Base-by-base conservation (phyloP, 2,113 vertebrate genomes). In the Colinus virginianus region DNA sequence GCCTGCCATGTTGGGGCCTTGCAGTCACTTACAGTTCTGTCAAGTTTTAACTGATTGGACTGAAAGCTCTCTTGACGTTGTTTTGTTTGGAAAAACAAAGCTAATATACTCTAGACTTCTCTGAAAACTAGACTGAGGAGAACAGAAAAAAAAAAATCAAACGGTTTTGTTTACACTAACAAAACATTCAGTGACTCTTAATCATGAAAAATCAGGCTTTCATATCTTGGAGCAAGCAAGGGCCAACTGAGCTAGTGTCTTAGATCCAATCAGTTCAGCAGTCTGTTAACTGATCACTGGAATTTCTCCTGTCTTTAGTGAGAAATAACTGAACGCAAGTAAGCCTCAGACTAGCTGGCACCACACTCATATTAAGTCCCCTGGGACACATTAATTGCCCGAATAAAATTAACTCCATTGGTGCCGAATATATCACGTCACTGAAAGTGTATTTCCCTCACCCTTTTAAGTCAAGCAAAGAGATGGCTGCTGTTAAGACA, bases 291-390 rank as follows among this genome's bases (percentile, higher is more conserved):
- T 94, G 89, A 93, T 93, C 81, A 87, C 87, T 75, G 78, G 82
- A 83, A 86, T 88, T 94, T 84, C 79, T 96, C 93, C 48, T 94
- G 83, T 91, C 87, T 95, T 84, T 20, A 90, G 64, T 55, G 53
- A 91, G 79, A 93, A 45, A 93, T 81, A 91, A 93, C 87, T 90
- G 85, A 93, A 88, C 5, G 3, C 36, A 86, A 91, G 59, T 61
- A 89, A 87, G 76, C 70, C 82, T 94, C 87, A 96, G 96, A 94
- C 95, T 94, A 94, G 76, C 82, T 95, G 94, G 95, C 93, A 96
- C 93, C 94, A 95, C 43, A 40, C 51, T 93, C 63, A 84, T 87
- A 96, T 78, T 93, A 91, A 94, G 71, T 95, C 88, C 80, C 88
- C 78, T 78, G 87, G 93, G 91, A 92, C 72, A 90, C 9, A 69